A percentile compares a stretch with the other conserved stretches of the same genome.
These are phyloP conservation scores for Bhutanitis thaidina DNA, from an alignment of 2,888 invertebrate genomes.

Conservation along the genomic window DNA sequence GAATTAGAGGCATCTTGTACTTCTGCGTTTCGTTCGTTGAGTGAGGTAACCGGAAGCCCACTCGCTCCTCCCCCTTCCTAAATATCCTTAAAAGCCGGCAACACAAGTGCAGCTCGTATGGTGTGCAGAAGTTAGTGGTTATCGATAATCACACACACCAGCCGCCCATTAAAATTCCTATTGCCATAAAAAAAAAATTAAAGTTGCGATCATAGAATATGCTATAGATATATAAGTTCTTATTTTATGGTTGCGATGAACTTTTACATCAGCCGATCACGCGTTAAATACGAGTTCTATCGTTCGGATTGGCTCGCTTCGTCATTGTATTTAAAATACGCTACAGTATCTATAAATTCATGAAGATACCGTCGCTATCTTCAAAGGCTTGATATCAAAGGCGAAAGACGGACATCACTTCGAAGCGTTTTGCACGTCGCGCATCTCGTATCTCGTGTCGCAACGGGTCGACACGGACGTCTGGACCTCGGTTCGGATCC, in stretches of 20 bases:
- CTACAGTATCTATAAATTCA: constrained; percentile 12
- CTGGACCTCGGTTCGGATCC: constrained; percentile 1
- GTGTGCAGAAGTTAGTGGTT: too few species aligned
- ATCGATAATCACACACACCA: too few species aligned
- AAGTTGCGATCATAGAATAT: too few species aligned
- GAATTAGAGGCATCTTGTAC: too few species aligned
- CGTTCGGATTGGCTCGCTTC: not conserved
- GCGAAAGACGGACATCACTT: not conserved
- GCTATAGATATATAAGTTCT: too few species aligned
- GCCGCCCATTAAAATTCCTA: too few species aligned
- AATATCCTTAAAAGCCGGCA: too few species aligned
- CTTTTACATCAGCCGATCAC: not conserved
- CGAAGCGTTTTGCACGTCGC: constrained; percentile 3
- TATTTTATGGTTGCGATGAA: not conserved
- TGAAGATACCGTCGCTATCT: constrained; percentile 11
- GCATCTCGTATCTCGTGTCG: not conserved
- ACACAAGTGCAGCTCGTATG: too few species aligned
- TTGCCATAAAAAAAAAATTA: too few species aligned
- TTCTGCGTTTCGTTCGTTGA: too few species aligned
- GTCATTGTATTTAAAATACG: constrained; percentile 18
- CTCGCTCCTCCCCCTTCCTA: too few species aligned
- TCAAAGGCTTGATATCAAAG: constrained; percentile 9
- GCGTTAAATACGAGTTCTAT: not conserved
- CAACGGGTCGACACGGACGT: constrained; percentile 2
- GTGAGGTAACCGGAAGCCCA: too few species aligned